These are phyloP conservation scores for Cygnus buccinator DNA, from an alignment of 2,113 vertebrate genomes.

Conservation along the genomic window DNA sequence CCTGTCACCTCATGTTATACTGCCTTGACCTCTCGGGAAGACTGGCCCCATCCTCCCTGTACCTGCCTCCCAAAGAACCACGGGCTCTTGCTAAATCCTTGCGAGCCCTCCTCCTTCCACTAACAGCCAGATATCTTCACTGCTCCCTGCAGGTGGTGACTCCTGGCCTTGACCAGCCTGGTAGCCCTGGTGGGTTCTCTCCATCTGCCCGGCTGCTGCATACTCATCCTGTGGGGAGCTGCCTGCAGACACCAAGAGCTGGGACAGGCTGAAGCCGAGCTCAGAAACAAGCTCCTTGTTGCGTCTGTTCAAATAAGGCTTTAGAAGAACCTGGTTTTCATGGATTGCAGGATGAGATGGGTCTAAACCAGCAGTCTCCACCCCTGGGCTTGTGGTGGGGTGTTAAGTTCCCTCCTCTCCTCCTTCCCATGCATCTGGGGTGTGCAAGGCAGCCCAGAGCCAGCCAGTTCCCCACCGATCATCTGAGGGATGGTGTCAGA, in stretches of 20 bases:
- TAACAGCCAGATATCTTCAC: background rate
- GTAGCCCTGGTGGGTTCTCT: background rate
- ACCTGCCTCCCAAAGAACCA: background rate
- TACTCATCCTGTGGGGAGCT: background rate
- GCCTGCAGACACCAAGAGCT: background rate
- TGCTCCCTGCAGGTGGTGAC: background rate
- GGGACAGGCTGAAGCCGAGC: background rate
- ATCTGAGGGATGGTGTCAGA: conserved; percentile 15
- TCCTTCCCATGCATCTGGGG: background rate
- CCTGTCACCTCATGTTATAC: background rate
- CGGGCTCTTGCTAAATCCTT: background rate
- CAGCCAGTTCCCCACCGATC: background rate
- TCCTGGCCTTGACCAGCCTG: background rate
- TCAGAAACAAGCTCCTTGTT: background rate
- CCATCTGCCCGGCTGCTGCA: background rate
- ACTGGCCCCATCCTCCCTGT: background rate
- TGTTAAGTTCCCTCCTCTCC: background rate
- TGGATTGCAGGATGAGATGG: background rate
- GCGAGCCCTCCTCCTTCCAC: background rate
- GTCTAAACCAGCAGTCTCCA: background rate
- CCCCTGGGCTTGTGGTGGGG: background rate
- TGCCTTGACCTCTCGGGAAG: background rate
- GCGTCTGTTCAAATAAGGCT: background rate
- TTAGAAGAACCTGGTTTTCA: background rate
- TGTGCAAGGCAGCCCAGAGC: background rate